Percentiles rank a stretch among this genome's conserved stretches.
Evolutionary conservation across 2,888 invertebrate species (phyloP).

Genomic region (Acanthococcus lagerstroemiae): DNA sequence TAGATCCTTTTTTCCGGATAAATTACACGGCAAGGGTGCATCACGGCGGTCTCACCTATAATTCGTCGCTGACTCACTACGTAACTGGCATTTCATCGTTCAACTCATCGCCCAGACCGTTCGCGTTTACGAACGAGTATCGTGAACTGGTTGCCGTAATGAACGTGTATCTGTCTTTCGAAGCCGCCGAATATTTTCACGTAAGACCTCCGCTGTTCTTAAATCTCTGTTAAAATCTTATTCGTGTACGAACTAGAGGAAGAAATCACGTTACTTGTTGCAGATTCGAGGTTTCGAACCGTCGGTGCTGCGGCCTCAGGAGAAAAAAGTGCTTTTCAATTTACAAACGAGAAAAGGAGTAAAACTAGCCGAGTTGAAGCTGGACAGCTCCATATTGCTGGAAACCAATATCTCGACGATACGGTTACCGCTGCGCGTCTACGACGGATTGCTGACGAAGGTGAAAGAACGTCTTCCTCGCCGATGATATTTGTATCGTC

Average conservation of each 20-base stretch:
- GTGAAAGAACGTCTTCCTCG: too few relatives aligned
- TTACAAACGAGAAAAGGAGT: constrained; percentile 39
- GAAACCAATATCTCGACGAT: constrained; percentile 65
- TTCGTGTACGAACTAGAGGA: background rate
- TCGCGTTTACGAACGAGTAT: constrained; percentile 24
- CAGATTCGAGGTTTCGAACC: constrained; percentile 54
- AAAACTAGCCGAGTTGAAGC: constrained; percentile 40
- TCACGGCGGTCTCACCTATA: constrained; percentile 23
- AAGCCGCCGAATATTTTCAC: constrained; percentile 22
- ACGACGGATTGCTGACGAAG: constrained; percentile 58
- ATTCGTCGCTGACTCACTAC: constrained; percentile 12
- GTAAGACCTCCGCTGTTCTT: too few relatives aligned
- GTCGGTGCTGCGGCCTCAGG: constrained; percentile 50
- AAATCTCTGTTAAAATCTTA: background rate
- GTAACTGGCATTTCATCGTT: constrained; percentile 6
- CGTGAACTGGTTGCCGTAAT: constrained; percentile 19
- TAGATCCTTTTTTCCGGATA: constrained; percentile 7
- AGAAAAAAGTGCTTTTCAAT: constrained; percentile 50
- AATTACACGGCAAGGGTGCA: constrained; percentile 19
- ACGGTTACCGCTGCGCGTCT: constrained; percentile 58
- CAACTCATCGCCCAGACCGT: constrained; percentile 11
- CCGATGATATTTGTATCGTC: too few relatives aligned
- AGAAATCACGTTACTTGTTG: constrained; percentile 5
- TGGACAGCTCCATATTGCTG: constrained; percentile 54
- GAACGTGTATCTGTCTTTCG: constrained; percentile 20